Evolutionary conservation across 2,888 invertebrate genomes (phyloP).

Genomic region (Smittia aterrima): DNA sequence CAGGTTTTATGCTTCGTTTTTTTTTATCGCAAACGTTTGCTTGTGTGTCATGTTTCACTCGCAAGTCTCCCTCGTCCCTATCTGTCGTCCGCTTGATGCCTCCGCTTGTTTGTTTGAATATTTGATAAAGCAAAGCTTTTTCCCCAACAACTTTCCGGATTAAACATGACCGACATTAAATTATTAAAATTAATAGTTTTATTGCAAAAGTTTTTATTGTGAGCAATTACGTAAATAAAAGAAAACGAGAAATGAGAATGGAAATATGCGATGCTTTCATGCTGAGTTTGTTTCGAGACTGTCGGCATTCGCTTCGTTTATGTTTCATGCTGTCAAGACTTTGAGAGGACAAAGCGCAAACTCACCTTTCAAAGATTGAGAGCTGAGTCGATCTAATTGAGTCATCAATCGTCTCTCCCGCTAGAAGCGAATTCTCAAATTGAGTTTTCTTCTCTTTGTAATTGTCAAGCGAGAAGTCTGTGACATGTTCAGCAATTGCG

Average conservation of each 20-base stretch:
- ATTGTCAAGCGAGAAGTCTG: constrained; percentile 28
- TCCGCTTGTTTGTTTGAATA: neutral
- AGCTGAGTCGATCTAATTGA: neutral
- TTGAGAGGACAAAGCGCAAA: neutral
- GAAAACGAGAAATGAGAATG: no score
- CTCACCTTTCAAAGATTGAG: neutral
- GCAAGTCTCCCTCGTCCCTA: neutral
- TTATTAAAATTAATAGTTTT: constrained; percentile 22
- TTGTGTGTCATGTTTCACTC: neutral
- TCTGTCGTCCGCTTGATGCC: neutral
- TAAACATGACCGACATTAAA: neutral
- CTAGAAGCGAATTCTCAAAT: neutral
- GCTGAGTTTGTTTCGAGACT: neutral
- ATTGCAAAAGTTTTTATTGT: constrained; percentile 17
- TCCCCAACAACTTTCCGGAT: neutral
- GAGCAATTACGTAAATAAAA: neutral
- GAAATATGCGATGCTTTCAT: no score
- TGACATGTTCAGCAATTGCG: constrained; percentile 9
- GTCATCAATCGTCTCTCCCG: neutral
- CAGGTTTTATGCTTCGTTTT: constrained; percentile 32
- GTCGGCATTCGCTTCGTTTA: neutral
- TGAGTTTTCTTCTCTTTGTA: constrained; percentile 11
- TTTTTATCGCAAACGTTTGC: constrained; percentile 9
- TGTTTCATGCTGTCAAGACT: neutral
- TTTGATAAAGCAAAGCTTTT: neutral